Conservation (phyloP, 2,797 vertebrate species). For the Enteromius mattozi region DNA sequence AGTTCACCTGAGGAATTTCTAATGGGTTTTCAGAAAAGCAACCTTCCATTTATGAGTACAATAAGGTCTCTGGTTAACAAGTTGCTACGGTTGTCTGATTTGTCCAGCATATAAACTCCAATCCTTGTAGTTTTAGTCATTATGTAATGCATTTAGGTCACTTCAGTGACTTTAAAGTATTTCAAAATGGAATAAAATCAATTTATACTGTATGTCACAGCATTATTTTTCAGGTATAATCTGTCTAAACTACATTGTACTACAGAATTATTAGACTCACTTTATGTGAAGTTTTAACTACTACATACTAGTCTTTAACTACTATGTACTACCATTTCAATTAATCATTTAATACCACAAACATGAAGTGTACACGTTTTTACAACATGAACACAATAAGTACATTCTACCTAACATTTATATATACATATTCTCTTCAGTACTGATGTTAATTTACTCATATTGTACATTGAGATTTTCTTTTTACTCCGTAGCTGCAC, state of each 20-base stretch:
- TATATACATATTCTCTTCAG: neutral
- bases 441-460: neutral
- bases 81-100: neutral
- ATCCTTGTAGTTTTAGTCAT: neutral
- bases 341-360: neutral
- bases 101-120: neutral
- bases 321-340: neutral
- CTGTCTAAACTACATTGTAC: neutral
- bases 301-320: neutral
- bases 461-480: neutral
- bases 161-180: neutral
- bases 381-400: conserved; percentile 5
- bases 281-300: neutral
- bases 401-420: neutral
- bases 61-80: neutral
- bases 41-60: neutral
- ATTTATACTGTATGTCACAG: neutral
- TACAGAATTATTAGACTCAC: neutral
- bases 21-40: neutral
- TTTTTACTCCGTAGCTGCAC: neutral
- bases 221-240: neutral
- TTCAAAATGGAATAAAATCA: neutral
- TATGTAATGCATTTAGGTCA: neutral
- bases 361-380: neutral
- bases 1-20: neutral